Evolutionary conservation across 2,797 vertebrate genomes (phyloP), one percentile per base, ranked within the genome.

Genomic region (Peromyscus attwateri): DNA sequence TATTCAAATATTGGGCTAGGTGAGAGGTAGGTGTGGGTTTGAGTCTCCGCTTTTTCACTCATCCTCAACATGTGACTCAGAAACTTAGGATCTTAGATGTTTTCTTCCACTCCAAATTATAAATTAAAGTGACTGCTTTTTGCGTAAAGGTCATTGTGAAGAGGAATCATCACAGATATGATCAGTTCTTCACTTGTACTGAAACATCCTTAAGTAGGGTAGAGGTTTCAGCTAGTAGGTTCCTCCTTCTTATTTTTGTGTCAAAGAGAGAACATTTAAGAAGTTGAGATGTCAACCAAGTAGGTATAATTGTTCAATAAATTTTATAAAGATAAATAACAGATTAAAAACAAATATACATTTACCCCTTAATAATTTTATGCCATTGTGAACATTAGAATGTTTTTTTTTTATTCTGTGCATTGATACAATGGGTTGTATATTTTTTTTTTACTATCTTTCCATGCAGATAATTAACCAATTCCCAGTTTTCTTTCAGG

Each of bases 401-500:
- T 85, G 90, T 97, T 96, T 97, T 93, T 87, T 97, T 93, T 98
- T 73, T 98, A 96, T 84, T 94, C 79, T 93, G 8, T 93, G 57
- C 11, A 81, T 98, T 97, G 96, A 95, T 97, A 66, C 93, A 98
- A 94, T 97, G 93, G 96, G 90, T 88, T 98, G 91, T 97, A 46
- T 96, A 83, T 96, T 98, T 98, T 98, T 40, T 16, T 85, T 87
- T 70, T 80, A 94, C 82, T 91, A 92, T 94, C 23, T 95, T 97
- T 95, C 77, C 70, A 93, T 98, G 97, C 98, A 98, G 96, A 98
- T 96, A 98, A 98, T 99, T 98, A 99, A 98, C 98, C 98, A 97
- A 99, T 99, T 99, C 99, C 99, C 98, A 99, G 99, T 99, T 99
- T 99, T 99, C 99, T 99, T 99, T 98, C 99, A 99, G 99, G 99